phyloP scores from a whole-genome alignment of 2,797 vertebrate species.

The Etheostoma nigrum region DNA sequence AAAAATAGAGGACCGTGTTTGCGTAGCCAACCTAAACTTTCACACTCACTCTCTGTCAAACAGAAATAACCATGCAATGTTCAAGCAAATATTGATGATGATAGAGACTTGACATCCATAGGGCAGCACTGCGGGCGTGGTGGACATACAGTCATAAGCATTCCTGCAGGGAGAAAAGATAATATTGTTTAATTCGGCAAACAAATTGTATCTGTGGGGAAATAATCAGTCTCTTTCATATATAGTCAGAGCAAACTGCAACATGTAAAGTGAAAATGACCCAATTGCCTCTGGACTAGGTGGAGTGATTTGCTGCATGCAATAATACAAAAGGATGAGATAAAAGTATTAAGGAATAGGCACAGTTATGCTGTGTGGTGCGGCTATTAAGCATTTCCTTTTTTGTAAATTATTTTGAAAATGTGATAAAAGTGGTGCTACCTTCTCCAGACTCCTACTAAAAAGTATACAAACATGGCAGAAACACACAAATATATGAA shows the following conservation, averaged over 20 bases:
- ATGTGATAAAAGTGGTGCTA: slow-evolving; percentile 39
- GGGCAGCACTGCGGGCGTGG: slow-evolving; percentile 70
- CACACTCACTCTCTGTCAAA: slow-evolving; percentile 79
- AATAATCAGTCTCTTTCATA: slow-evolving; percentile 51
- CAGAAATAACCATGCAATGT: slow-evolving; percentile 74
- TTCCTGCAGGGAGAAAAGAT: slow-evolving; percentile 56
- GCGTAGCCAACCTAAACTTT: neutral
- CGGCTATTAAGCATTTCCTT: slow-evolving; percentile 9
- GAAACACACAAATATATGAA: slow-evolving; percentile 71
- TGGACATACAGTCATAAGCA: slow-evolving; percentile 76
- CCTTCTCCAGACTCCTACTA: slow-evolving; percentile 74
- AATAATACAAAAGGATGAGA: slow-evolving; percentile 17
- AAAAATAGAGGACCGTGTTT: neutral
- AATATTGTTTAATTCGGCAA: slow-evolving; percentile 39
- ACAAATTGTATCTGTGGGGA: slow-evolving; percentile 44
- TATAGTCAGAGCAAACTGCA: slow-evolving; percentile 40
- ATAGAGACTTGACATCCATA: slow-evolving; percentile 77
- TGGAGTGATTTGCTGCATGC: slow-evolving; percentile 39
- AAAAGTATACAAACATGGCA: slow-evolving; percentile 75
- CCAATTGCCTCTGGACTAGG: slow-evolving; percentile 41
- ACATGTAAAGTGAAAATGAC: slow-evolving; percentile 51
- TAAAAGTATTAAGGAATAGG: slow-evolving; percentile 29
- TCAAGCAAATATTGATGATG: slow-evolving; percentile 67
- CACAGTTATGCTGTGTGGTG: slow-evolving; percentile 3
- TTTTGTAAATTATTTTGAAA: slow-evolving; percentile 23